A percentile compares a stretch with the other conserved stretches of the same genome.
These are phyloP conservation scores for Pica pica DNA, from an alignment of 2,113 vertebrate genomes.

Conservation along the genomic window DNA sequence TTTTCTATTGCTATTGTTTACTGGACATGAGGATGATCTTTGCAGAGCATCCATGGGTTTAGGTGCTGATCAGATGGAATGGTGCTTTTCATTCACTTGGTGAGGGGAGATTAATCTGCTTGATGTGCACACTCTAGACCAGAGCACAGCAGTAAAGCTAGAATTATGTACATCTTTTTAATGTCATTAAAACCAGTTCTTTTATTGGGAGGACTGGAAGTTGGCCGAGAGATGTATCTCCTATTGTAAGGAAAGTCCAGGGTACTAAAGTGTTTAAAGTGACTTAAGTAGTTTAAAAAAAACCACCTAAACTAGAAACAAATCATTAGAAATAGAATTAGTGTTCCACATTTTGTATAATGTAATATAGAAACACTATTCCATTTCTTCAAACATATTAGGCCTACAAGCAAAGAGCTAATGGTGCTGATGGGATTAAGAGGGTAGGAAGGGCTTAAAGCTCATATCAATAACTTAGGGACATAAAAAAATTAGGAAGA, in stretches of 20 bases:
- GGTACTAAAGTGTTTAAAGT: background rate
- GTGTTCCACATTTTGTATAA: background rate
- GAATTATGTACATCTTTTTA: background rate
- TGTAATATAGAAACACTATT: background rate
- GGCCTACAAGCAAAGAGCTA: slow-evolving; percentile 13
- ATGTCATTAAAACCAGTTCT: background rate
- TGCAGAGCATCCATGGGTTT: background rate
- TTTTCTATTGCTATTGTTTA: background rate
- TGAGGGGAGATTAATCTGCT: background rate
- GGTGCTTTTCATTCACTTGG: background rate
- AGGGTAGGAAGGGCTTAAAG: background rate
- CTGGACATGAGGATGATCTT: background rate
- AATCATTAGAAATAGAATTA: slow-evolving; percentile 37
- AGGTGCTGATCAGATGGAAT: background rate
- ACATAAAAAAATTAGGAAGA: background rate
- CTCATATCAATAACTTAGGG: slow-evolving; percentile 17
- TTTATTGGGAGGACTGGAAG: background rate
- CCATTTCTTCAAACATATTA: background rate
- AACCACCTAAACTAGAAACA: background rate
- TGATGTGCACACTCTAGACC: background rate
- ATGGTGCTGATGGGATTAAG: slow-evolving; percentile 32
- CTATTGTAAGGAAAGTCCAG: background rate
- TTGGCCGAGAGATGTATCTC: background rate
- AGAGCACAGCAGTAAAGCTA: background rate
- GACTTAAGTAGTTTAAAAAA: background rate